Evolutionary conservation across 2,113 vertebrate genomes (phyloP).

Genomic region (Nothocercus nigrocapillus): DNA sequence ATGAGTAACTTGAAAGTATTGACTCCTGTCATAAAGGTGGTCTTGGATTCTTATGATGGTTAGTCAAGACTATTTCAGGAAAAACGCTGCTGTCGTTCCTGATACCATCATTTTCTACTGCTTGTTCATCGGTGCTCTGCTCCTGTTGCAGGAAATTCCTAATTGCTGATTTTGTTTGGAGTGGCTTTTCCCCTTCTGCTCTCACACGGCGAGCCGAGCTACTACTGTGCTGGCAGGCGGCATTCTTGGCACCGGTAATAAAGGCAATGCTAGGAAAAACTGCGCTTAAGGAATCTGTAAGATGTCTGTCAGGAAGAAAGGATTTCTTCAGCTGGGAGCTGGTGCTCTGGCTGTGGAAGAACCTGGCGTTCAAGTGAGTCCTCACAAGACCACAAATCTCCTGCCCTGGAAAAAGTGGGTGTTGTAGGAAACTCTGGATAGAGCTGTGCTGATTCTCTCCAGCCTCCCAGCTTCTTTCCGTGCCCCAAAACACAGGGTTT

Average conservation of each 20-base stretch:
- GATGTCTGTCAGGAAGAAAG: not conserved
- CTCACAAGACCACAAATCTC: not conserved
- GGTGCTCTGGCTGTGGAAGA: not conserved
- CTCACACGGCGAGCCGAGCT: not conserved
- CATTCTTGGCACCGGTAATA: not conserved
- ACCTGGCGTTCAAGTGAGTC: not conserved
- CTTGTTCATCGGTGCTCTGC: not conserved
- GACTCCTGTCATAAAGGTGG: not conserved
- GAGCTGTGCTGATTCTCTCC: not conserved
- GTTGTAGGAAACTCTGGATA: constrained; percentile 3
- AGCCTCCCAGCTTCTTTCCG: constrained; percentile 7
- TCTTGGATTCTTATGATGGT: not conserved
- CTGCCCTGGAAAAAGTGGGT: not conserved
- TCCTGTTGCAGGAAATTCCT: constrained; percentile 3
- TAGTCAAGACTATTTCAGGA: not conserved
- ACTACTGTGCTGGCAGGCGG: constrained; percentile 13
- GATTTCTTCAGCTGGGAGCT: constrained; percentile 1
- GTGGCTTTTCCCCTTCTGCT: not conserved
- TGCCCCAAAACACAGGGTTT: constrained; percentile 28
- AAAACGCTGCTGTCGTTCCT: not conserved
- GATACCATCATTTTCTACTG: not conserved
- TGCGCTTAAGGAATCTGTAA: not conserved
- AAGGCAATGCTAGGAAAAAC: not conserved
- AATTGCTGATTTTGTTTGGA: not conserved
- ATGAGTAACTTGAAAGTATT: not conserved